Evolutionary conservation across 2,797 vertebrate genomes (phyloP).

Genomic region (Pipistrellus pygmaeus): DNA sequence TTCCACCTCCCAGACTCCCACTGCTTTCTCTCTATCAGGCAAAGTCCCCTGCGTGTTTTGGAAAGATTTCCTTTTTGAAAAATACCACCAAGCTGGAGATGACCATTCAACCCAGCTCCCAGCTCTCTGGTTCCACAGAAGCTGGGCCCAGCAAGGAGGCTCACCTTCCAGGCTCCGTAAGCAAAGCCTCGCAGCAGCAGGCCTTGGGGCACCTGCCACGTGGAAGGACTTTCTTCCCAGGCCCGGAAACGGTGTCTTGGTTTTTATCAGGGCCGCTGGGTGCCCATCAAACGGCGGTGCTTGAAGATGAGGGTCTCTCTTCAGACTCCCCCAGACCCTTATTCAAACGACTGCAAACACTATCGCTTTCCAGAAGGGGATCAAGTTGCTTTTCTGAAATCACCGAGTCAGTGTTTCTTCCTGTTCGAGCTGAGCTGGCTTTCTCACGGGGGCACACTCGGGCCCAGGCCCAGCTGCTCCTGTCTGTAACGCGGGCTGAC

Average conservation of each 20-base stretch:
- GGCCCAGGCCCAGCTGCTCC: constrained; percentile 69
- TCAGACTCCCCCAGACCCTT: neutral
- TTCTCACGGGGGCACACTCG: constrained; percentile 62
- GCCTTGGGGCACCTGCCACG: neutral
- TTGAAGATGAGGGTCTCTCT: constrained; percentile 27
- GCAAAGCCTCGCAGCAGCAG: neutral
- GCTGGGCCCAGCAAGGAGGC: neutral
- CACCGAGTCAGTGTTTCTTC: constrained; percentile 61
- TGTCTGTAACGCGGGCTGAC: constrained; percentile 61
- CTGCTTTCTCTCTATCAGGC: neutral
- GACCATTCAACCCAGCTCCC: neutral
- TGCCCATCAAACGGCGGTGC: neutral
- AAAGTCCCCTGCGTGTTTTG: neutral
- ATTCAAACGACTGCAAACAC: constrained; percentile 17
- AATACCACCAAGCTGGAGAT: neutral
- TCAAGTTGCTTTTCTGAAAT: constrained; percentile 72
- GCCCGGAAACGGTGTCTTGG: neutral
- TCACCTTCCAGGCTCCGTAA: neutral
- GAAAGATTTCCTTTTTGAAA: neutral
- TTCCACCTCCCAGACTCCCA: fast-evolving
- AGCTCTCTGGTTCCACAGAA: neutral
- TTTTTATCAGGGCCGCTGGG: neutral
- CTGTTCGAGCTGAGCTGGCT: constrained; percentile 64
- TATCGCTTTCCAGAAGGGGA: neutral
- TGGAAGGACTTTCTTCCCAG: neutral